phyloP scores from a whole-genome alignment of 2,888 invertebrate species.

The Drosophila prostipennis region DNA sequence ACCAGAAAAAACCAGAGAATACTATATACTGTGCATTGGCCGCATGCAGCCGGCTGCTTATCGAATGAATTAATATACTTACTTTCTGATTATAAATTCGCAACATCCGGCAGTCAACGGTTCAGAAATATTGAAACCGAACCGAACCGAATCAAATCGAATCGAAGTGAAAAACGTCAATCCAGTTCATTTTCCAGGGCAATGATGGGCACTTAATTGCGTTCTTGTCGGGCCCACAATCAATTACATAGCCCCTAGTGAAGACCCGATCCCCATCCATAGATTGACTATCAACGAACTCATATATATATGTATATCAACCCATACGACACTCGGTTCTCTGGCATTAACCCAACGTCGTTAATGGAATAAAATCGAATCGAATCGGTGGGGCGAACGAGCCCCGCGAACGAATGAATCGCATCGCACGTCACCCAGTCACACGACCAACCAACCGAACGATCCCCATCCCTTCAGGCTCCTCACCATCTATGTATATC shows the following conservation, averaged over 20 bases:
- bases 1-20: no score
- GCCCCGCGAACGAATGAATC: slow-evolving; percentile 45
- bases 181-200: slow-evolving; percentile 19
- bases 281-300: slow-evolving; percentile 35
- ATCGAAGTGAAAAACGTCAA: slow-evolving; percentile 18
- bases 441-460: slow-evolving; percentile 54
- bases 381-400: slow-evolving; percentile 31
- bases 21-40: slow-evolving; percentile 12
- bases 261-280: slow-evolving; percentile 26
- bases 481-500: not conserved
- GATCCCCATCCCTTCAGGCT: not conserved
- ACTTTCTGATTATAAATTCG: slow-evolving; percentile 50
- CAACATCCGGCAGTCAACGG: slow-evolving; percentile 61
- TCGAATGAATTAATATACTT: slow-evolving; percentile 32
- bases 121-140: slow-evolving; percentile 29
- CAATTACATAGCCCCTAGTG: slow-evolving; percentile 41
- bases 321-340: slow-evolving; percentile 17
- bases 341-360: slow-evolving; percentile 39
- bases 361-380: slow-evolving; percentile 69
- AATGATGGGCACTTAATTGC: slow-evolving; percentile 38
- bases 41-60: slow-evolving; percentile 40
- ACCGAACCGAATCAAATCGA: slow-evolving; percentile 21
- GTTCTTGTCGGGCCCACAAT: slow-evolving; percentile 38
- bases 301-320: slow-evolving; percentile 1
- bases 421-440: slow-evolving; percentile 58